Conservation (phyloP, 2,888 invertebrate genomes). For the Ryuthela nishihirai region DNA sequence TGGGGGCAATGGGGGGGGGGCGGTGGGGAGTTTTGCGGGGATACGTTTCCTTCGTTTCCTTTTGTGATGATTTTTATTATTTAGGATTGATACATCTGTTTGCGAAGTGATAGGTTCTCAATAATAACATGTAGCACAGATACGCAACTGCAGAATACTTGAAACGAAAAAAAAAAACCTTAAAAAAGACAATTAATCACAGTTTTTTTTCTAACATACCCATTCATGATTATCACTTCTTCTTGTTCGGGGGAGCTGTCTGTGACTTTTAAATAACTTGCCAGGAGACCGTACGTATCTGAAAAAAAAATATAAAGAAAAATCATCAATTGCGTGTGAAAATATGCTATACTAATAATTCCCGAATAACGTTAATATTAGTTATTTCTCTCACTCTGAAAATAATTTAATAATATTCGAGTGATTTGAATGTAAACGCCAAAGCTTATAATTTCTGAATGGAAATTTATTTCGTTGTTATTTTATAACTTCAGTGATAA, state of each 20-base stretch:
- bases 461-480: too few species aligned
- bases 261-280: conserved; percentile 43
- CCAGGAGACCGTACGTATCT: conserved; percentile 42
- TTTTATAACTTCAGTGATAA: too few species aligned
- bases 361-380: neutral
- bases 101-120: too few species aligned
- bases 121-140: too few species aligned
- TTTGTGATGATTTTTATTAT: too few species aligned
- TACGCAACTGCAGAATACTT: too few species aligned
- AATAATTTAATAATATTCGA: neutral
- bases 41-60: too few species aligned
- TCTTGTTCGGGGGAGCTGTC: conserved; percentile 43
- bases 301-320: conserved; percentile 6
- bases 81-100: too few species aligned
- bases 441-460: too few species aligned
- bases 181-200: neutral
- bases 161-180: too few species aligned
- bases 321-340: neutral
- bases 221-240: conserved; percentile 86
- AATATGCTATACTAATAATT: neutral
- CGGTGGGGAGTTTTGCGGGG: too few species aligned
- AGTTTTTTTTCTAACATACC: conserved; percentile 60
- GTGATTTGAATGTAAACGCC: neutral
- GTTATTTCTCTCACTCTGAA: neutral
- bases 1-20: too few species aligned